Conservation (phyloP, 1,140 invertebrate species). For the Drosophila chauvacae region DNA sequence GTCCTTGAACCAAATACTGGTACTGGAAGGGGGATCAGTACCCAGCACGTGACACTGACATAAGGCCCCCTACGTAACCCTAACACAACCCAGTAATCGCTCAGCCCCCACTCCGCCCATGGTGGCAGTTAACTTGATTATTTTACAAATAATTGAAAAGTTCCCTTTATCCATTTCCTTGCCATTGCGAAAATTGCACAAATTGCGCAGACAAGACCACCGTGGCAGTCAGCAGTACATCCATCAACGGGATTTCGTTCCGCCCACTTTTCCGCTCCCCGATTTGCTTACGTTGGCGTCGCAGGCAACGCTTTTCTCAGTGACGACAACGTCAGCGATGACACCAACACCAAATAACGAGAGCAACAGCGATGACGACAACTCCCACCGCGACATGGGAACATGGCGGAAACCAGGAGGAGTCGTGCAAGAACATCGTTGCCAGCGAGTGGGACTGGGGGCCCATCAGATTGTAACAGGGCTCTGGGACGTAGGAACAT, state of each 20-base stretch:
- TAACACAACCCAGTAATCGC: constrained; percentile 18
- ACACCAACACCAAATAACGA: constrained; percentile 57
- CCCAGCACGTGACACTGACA: constrained; percentile 34
- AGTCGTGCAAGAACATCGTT: constrained; percentile 52
- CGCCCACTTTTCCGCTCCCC: constrained; percentile 29
- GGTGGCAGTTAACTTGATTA: constrained; percentile 79
- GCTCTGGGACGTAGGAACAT: neutral
- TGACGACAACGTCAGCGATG: constrained; percentile 74
- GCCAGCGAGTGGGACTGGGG: constrained; percentile 12
- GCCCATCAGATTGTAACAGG: constrained; percentile 12
- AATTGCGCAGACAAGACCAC: constrained; percentile 54
- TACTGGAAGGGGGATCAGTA: neutral
- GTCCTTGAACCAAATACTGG: constrained; percentile 74
- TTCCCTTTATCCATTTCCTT: constrained; percentile 47
- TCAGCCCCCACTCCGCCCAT: constrained; percentile 35
- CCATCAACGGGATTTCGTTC: constrained; percentile 7
- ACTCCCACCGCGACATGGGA: constrained; percentile 37
- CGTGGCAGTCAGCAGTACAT: constrained; percentile 37
- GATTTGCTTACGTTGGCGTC: constrained; percentile 47
- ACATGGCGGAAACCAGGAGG: constrained; percentile 39
- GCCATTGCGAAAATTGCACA: constrained; percentile 65
- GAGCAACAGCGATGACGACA: constrained; percentile 43
- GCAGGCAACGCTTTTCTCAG: constrained; percentile 27
- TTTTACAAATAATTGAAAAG: constrained; percentile 82
- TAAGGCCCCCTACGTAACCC: constrained; percentile 1